phyloP scores from a whole-genome alignment of 1,140 invertebrate species.

The Nasonia vitripennis region DNA sequence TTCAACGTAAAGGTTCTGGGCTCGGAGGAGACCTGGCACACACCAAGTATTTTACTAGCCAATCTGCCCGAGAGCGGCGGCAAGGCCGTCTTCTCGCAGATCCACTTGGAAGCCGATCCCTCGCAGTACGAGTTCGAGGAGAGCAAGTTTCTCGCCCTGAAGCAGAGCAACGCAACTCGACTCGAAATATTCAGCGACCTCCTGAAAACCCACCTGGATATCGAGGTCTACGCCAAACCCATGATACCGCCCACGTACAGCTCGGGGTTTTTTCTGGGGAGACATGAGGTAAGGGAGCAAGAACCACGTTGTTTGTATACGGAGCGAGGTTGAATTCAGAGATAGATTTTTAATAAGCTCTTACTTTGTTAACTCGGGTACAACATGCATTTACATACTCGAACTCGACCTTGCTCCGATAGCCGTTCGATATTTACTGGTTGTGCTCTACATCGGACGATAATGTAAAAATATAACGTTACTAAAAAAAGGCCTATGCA shows the following conservation, averaged over 20 bases:
- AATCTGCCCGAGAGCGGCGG: slow-evolving; percentile 78
- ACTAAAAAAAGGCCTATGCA: background rate
- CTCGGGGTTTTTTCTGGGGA: slow-evolving; percentile 84
- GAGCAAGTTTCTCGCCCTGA: slow-evolving; percentile 77
- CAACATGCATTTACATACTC: too few relatives aligned
- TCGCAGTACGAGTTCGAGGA: slow-evolving; percentile 78
- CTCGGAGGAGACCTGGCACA: slow-evolving; percentile 89
- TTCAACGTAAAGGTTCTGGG: slow-evolving; percentile 85
- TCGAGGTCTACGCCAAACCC: slow-evolving; percentile 78
- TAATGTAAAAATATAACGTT: background rate
- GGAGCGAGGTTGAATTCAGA: background rate
- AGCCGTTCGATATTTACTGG: background rate
- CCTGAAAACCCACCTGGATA: slow-evolving; percentile 80
- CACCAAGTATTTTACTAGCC: slow-evolving; percentile 86
- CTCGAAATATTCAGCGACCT: slow-evolving; percentile 88
- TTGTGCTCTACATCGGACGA: background rate
- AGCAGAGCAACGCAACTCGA: slow-evolving; percentile 80
- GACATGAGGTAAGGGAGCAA: slow-evolving; percentile 80
- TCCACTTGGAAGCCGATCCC: slow-evolving; percentile 78
- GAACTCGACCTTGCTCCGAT: background rate
- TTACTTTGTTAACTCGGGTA: background rate
- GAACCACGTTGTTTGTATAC: background rate
- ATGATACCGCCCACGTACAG: slow-evolving; percentile 73
- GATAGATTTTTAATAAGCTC: background rate
- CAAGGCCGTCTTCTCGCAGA: slow-evolving; percentile 87